Evolutionary conservation across 2,888 invertebrate genomes (phyloP), one percentile per base, ranked within the genome.

Genomic region (Polyommatus iphigenia): DNA sequence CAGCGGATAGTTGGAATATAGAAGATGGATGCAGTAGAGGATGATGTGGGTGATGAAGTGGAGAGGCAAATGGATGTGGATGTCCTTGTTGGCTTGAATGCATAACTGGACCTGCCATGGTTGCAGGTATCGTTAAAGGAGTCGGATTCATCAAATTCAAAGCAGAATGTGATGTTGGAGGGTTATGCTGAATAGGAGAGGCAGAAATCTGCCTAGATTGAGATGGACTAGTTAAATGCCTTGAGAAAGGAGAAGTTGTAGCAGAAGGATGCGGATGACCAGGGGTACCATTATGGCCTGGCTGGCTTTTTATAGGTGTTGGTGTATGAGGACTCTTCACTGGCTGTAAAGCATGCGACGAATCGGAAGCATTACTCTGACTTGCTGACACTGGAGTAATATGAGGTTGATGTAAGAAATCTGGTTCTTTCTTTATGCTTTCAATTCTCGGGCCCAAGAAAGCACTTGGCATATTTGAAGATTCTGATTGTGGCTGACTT

Each of bases 71-170:
- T 20, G 96, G 95, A 89, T 95, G 78, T 84, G 95, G 95, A 84
- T 96, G 96, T 80, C 96, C 96, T 84, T 96, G 96, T 85, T 97
- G 97, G 2, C 96, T 95, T 7, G 97, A 96, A 87, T 97, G 97
- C 93, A 97, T 96, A 18, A 96, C 94, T 5, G 96, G 96, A 50
- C 96, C 96, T 15, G 96, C 95, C 82, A 96, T 95, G 1, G 96
- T 95, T 5, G 96, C 93, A 1, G 96, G 95, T 81, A 96, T 95
- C 6, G 95, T 94, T 46, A 95, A 89, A 76, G 95, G 93, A n/a
- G 92, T 89, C 20, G 95, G 95, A 84, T 95, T 95, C 90, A 96
- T 95, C 78, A 96, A 87, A 83, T 95, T 95, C 8, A 95, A 90
- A 15, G 96, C 95, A n/a, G 95, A 95, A 88, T 96, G 96, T 10